phyloP scores from a whole-genome alignment of 2,797 vertebrate species.

The Arnoldichthys spilopterus region DNA sequence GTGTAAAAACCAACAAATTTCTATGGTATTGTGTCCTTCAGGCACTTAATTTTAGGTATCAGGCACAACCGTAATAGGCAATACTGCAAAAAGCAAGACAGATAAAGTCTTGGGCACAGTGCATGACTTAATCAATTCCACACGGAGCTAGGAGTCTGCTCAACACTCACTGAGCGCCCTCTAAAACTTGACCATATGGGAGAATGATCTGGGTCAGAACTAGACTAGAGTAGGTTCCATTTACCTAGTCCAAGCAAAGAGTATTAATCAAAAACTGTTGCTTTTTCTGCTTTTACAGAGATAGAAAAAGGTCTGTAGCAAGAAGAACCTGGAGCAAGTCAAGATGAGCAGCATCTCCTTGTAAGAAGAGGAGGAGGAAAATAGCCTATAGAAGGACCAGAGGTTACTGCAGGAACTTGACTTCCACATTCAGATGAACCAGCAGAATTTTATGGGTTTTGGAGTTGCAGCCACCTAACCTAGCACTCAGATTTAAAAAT shows the following conservation, averaged over 20 bases:
- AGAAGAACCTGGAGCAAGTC: conserved; percentile 22
- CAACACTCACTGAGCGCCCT: conserved; percentile 22
- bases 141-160: conserved; percentile 31
- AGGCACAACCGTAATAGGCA: conserved; percentile 52
- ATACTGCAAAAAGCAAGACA: conserved; percentile 43
- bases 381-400: conserved; percentile 9
- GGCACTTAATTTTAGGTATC: conserved; percentile 35
- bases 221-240: conserved; percentile 30
- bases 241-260: conserved; percentile 20
- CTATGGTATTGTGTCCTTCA: conserved; percentile 8
- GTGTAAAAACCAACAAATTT: conserved; percentile 28
- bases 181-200: conserved; percentile 33
- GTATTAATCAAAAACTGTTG: conserved; percentile 40
- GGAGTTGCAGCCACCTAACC: not conserved
- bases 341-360: conserved; percentile 20
- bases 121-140: conserved; percentile 53
- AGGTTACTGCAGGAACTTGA: conserved; percentile 11
- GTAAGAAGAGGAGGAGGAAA: conserved; percentile 16
- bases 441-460: not conserved
- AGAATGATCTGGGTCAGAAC: conserved; percentile 22
- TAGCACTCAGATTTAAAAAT: conserved; percentile 7
- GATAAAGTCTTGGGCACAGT: conserved; percentile 43
- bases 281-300: conserved; percentile 47
- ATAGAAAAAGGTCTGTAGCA: conserved; percentile 10
- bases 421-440: not conserved